These are phyloP conservation scores for Aleiodes testaceus DNA, from an alignment of 2,888 invertebrate genomes.

Conservation along the genomic window DNA sequence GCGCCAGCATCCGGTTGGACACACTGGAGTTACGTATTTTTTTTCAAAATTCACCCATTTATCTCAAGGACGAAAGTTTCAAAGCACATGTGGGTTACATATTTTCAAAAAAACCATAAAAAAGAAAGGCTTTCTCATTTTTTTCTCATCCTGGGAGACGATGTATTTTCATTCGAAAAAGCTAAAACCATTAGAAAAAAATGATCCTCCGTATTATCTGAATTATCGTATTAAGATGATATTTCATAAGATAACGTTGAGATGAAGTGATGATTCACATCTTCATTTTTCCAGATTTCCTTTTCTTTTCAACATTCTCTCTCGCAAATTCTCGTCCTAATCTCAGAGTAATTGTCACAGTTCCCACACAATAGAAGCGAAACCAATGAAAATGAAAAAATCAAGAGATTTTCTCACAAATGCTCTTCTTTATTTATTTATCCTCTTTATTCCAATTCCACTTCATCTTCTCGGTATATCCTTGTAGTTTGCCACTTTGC, in stretches of 20 bases:
- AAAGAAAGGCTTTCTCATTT: not conserved
- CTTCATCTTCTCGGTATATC: constrained; percentile 23
- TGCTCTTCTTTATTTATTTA: constrained; percentile 23
- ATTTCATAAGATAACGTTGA: constrained; percentile 57
- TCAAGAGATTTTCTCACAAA: constrained; percentile 21
- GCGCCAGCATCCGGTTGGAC: constrained; percentile 25
- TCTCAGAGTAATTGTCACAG: constrained; percentile 70
- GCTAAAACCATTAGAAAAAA: too few relatives aligned
- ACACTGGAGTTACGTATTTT: constrained; percentile 20
- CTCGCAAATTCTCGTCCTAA: constrained; percentile 71
- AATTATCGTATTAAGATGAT: constrained; percentile 62
- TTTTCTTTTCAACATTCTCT: constrained; percentile 38
- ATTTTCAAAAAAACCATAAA: not conserved
- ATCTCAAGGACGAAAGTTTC: constrained; percentile 6
- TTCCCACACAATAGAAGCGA: constrained; percentile 55
- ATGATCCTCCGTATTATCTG: not conserved
- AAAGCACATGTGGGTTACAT: not conserved
- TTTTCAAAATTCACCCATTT: constrained; percentile 23
- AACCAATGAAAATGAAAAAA: constrained; percentile 49
- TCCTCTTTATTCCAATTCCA: not conserved
- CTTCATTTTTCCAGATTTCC: too few relatives aligned
- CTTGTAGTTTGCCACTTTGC: constrained; percentile 47
- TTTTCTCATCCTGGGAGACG: not conserved
- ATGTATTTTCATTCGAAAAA: too few relatives aligned
- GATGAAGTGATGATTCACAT: constrained; percentile 41